Evolutionary conservation across 1,140 invertebrate species (phyloP).

Genomic region (Aplysia californica): DNA sequence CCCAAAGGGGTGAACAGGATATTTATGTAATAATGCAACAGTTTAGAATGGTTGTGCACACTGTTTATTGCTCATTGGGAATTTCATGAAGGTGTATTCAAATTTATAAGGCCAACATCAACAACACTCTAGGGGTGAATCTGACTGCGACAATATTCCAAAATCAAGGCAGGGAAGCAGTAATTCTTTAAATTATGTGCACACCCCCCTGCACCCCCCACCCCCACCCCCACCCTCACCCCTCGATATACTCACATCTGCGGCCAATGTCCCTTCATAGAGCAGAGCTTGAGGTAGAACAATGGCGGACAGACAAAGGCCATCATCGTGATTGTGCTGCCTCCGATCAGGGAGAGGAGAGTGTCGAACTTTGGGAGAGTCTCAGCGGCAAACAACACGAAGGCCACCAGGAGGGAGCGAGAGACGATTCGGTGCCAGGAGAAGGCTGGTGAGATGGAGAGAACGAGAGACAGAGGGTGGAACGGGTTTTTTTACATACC

Average conservation of each 20-base stretch:
- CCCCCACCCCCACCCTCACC: background rate
- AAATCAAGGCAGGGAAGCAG: background rate
- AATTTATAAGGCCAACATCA: no score
- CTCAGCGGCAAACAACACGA: slow-evolving; percentile 83
- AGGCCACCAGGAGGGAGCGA: slow-evolving; percentile 77
- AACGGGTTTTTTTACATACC: no score
- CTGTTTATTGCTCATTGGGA: no score
- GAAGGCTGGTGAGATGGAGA: slow-evolving; percentile 76
- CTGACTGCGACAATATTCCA: no score
- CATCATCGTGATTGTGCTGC: slow-evolving; percentile 84
- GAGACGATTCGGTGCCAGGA: slow-evolving; percentile 80
- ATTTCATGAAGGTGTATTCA: no score
- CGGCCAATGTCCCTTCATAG: slow-evolving; percentile 40
- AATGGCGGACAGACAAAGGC: slow-evolving; percentile 88
- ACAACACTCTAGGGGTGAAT: no score
- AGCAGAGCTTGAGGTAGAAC: slow-evolving; percentile 77
- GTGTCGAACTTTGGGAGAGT: slow-evolving; percentile 87
- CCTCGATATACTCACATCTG: slow-evolving; percentile 43
- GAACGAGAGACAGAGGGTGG: slow-evolving; percentile 14
- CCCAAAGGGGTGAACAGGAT: no score
- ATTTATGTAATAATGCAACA: no score
- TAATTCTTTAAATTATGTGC: background rate
- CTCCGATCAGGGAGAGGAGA: slow-evolving; percentile 89
- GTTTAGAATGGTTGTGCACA: no score
- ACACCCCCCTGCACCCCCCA: background rate